Conservation (phyloP, 2,797 vertebrate genomes). For the Ibycter americanus region DNA sequence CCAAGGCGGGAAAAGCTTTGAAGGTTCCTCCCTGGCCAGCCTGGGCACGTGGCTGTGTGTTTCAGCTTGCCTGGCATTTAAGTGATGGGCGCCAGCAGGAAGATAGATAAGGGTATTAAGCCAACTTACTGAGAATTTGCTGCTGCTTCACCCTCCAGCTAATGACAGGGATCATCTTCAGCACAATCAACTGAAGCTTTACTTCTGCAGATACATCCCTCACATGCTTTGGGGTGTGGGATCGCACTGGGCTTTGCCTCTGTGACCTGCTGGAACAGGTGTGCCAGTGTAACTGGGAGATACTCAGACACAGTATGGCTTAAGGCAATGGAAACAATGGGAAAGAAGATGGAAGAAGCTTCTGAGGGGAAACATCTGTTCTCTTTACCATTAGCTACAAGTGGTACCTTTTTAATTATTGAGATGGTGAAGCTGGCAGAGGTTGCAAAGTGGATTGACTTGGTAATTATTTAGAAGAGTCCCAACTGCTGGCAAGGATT, state of each 20-base stretch:
- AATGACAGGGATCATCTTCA: background rate
- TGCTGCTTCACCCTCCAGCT: background rate
- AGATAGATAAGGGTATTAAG: background rate
- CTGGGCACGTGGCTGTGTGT: background rate
- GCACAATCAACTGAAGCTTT: background rate
- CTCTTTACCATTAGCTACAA: constrained; percentile 27
- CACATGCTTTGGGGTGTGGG: accelerated
- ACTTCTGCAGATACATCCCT: background rate
- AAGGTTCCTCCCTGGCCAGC: background rate
- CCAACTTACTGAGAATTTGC: background rate
- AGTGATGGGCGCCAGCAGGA: background rate
- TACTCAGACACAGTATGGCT: background rate
- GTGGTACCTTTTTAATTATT: constrained; percentile 61
- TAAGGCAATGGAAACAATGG: background rate
- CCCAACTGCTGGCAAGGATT: constrained; percentile 28
- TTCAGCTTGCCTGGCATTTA: background rate
- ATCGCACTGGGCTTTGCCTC: background rate
- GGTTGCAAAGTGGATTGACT: constrained; percentile 35
- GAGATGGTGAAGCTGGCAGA: constrained; percentile 61
- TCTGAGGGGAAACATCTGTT: background rate
- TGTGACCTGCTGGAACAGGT: background rate
- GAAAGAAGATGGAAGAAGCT: background rate
- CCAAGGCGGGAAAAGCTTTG: background rate
- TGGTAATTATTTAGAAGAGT: constrained; percentile 62
- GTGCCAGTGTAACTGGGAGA: background rate